Percentiles rank a stretch among this genome's conserved stretches.
Evolutionary conservation across 1,140 invertebrate genomes (phyloP).

Genomic region (Xylocopa sonorina): DNA sequence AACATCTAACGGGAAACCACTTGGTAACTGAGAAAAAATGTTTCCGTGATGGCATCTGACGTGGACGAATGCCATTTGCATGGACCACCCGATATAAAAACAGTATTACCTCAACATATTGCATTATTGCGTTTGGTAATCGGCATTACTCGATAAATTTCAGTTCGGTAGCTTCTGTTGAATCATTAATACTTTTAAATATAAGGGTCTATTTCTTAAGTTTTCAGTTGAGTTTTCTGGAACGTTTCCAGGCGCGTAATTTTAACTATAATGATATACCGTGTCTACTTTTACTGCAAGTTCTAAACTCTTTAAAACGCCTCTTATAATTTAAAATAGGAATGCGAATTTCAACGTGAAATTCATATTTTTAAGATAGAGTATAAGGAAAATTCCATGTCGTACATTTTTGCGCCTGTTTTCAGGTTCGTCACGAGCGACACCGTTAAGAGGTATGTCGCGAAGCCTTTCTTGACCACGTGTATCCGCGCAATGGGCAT

Average conservation of each 20-base stretch:
- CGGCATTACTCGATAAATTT: not conserved
- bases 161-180: not conserved
- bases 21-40: constrained; percentile 35
- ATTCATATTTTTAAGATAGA: not conserved
- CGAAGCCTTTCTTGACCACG: constrained; percentile 13
- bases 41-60: constrained; percentile 38
- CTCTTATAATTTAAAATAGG: no score
- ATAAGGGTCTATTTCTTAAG: not conserved
- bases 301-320: no score
- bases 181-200: not conserved
- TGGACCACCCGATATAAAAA: constrained; percentile 14
- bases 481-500: constrained; percentile 17
- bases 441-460: constrained; percentile 67
- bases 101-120: not conserved
- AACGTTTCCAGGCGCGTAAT: no score
- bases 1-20: constrained; percentile 54
- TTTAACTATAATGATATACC: no score
- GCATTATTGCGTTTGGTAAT: not conserved
- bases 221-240: not conserved
- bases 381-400: no score
- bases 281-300: no score
- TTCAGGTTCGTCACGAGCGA: constrained; percentile 52
- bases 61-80: constrained; percentile 4
- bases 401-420: no score
- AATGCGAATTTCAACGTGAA: not conserved